These are phyloP conservation scores for Diorhabda carinulata DNA, from an alignment of 1,140 invertebrate genomes.

Conservation along the genomic window DNA sequence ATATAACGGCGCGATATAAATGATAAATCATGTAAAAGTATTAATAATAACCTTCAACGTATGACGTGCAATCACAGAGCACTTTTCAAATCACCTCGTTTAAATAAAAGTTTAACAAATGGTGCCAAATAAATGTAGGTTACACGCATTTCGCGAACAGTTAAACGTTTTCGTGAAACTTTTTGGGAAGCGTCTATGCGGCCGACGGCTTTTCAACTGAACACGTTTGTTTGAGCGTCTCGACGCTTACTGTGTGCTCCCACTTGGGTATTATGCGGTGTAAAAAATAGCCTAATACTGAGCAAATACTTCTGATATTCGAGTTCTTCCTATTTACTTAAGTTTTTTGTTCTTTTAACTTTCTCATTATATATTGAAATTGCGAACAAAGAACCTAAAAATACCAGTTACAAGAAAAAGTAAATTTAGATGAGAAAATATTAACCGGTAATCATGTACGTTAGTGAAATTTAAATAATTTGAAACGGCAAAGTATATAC, in stretches of 20 bases:
- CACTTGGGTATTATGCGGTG: slow-evolving; percentile 24
- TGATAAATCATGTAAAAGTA: no score
- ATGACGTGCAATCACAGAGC: neutral
- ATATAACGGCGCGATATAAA: no score
- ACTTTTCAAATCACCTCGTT: neutral
- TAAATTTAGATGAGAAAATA: no score
- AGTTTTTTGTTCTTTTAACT: no score
- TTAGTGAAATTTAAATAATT: no score
- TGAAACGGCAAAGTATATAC: no score
- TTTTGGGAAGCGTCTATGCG: slow-evolving; percentile 28
- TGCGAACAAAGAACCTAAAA: no score
- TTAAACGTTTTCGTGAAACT: neutral
- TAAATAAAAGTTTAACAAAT: neutral
- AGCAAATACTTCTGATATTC: no score
- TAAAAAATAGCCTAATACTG: neutral
- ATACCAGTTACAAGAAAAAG: no score
- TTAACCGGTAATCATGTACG: no score
- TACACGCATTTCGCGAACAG: neutral
- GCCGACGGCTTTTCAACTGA: slow-evolving; percentile 24
- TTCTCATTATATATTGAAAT: no score
- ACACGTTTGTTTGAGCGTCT: slow-evolving; percentile 23
- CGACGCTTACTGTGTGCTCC: slow-evolving; percentile 30
- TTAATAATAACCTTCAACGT: neutral
- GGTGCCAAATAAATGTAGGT: slow-evolving; percentile 2
- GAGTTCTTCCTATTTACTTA: no score